A percentile compares a stretch with the other conserved stretches of the same genome.
Evolutionary conservation across 2,113 vertebrate species (phyloP).

Genomic region (Seriola dumerili): DNA sequence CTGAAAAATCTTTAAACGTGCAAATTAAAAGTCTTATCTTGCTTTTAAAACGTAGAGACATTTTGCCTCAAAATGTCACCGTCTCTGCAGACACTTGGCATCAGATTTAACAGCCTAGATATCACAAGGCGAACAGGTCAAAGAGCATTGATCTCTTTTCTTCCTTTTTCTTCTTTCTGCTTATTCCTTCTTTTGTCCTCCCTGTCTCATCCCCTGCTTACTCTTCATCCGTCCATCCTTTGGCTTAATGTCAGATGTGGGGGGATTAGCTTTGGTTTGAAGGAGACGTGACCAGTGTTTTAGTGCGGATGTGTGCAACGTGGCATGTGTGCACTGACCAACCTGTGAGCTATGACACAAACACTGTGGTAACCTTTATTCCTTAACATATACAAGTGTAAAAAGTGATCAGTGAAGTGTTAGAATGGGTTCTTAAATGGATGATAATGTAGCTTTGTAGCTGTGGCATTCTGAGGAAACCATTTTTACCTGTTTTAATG

Average conservation of each 20-base stretch:
- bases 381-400: not conserved
- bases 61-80: slow-evolving; percentile 10
- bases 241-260: slow-evolving; percentile 63
- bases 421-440: not conserved
- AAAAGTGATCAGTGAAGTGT: not conserved
- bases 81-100: not conserved
- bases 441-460: not conserved
- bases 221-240: slow-evolving; percentile 52
- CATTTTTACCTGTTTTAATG: not conserved
- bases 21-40: not conserved
- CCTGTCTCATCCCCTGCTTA: slow-evolving; percentile 11
- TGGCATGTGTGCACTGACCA: not conserved
- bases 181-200: slow-evolving; percentile 9
- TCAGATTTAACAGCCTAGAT: slow-evolving; percentile 7
- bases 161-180: slow-evolving; percentile 14
- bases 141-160: slow-evolving; percentile 27
- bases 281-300: slow-evolving; percentile 50
- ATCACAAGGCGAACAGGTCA: slow-evolving; percentile 18
- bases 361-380: not conserved
- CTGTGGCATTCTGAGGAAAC: not conserved
- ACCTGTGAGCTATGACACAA: not conserved
- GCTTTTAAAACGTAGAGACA: not conserved
- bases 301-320: not conserved
- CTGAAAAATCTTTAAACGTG: slow-evolving; percentile 3
- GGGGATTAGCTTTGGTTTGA: slow-evolving; percentile 48